Evolutionary conservation across 1,140 invertebrate genomes (phyloP), one percentile per base, ranked within the genome.

Genomic region (Platyura marginata): DNA sequence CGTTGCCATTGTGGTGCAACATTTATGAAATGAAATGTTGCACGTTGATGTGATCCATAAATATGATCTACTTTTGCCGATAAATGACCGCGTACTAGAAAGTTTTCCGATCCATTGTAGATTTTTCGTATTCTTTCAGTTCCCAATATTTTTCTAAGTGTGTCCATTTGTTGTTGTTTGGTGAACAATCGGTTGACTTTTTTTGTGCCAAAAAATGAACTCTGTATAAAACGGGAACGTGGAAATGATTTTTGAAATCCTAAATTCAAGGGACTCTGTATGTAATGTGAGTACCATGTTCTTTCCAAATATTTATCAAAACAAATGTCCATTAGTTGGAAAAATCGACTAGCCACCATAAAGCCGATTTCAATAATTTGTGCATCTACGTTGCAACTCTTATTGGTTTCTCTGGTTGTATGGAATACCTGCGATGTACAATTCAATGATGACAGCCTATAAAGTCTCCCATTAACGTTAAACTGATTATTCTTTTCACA

Each of bases 1-100:
- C 61, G 65, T 45, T 77, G 72, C 76, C 75, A 79, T 47, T 61
- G 74, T 2, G 74, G 74, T 3, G 68, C 72, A 3, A 62, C 67
- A 50, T 79, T 80, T 10, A 74, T 66, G 51, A 72, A 79, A 48
- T 69, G 69, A 56, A 75, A 79, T 3, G 74, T 75, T 15, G 72
- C 60, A 1, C 70, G 64, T 51, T 81, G 75, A 39, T 72, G 69
- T 10, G 67, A 56, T 0, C 66, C 74, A 46, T 68, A 75, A 2
- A 77, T 59, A 37, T 71, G 74, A 51, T 81, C 77, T 23, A 64
- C 69, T 51, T 78, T 77, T 20, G 77, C 75, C 0, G 70, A 62
- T n/a, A 80, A 57, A 49, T 81, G 79, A 20, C 77, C 77, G 29
- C 73, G 64, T 0, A 75, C 64, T 37, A 80, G 48, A 49, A 51